Evolutionary conservation across 1,140 invertebrate species (phyloP), one percentile per base, ranked within the genome.

Genomic region (Proales similis): DNA sequence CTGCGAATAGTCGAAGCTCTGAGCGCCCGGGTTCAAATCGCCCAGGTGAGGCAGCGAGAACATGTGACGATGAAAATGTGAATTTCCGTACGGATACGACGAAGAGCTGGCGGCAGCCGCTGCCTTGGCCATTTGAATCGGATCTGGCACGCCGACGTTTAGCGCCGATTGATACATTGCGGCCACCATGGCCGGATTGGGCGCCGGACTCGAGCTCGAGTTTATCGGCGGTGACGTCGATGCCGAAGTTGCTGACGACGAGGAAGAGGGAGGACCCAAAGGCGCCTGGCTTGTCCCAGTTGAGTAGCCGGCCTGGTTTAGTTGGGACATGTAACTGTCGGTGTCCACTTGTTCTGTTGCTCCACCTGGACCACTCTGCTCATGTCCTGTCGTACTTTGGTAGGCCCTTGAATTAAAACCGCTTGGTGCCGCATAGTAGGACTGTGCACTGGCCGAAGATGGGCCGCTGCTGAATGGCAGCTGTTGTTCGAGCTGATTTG

Each of bases 231-330:
- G 51, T 14, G 51, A 57, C 6, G 20, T 42, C 27, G 51, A 39
- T 39, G 51, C 39, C 14, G 51, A 57, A 3, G 45, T 42, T 17
- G 51, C 39, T 0, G 51, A 42, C 3, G 51, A 57, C 4, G 51
- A 57, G 0, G 51, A 57, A 42, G 51, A 57, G 6, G 51, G 51
- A 9, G 51, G 51, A 29, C 51, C 51, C n/a, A n/a, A n/a, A n/a
- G n/a, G n/a, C n/a, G n/a, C n/a, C n/a, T n/a, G n/a, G n/a, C n/a
- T n/a, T n/a, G n/a, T n/a, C n/a, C n/a, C n/a, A n/a, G n/a, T n/a
- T n/a, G n/a, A n/a, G n/a, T n/a, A n/a, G n/a, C n/a, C n/a, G n/a
- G n/a, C n/a, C n/a, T n/a, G n/a, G n/a, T n/a, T n/a, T n/a, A n/a
- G n/a, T n/a, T n/a, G n/a, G n/a, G n/a, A n/a, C n/a, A n/a, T n/a